A percentile compares a stretch with the other conserved stretches of the same genome.
Evolutionary conservation across 2,113 vertebrate genomes (phyloP).

Genomic region (Euleptes europaea): DNA sequence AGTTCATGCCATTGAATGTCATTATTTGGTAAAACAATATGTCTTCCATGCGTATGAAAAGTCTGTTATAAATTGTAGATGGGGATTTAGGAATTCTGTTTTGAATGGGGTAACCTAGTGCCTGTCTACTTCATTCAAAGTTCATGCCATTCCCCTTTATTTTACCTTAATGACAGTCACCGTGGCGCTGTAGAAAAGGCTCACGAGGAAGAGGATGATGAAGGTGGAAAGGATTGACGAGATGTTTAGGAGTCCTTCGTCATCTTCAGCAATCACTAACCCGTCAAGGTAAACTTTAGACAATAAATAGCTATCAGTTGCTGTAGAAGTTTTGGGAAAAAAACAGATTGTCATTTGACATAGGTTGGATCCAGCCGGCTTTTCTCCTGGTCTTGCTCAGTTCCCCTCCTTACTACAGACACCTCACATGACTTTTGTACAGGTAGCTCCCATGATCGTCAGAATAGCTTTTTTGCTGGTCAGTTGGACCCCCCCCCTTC

Average conservation of each 20-base stretch:
- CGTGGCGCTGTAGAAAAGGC: slow-evolving; percentile 82
- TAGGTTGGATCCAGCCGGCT: not conserved
- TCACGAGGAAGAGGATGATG: slow-evolving; percentile 86
- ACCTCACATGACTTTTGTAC: too few relatives aligned
- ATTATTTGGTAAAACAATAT: not conserved
- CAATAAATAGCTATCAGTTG: not conserved
- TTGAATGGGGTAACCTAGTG: too few relatives aligned
- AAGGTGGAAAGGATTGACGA: slow-evolving; percentile 77
- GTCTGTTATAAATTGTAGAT: too few relatives aligned
- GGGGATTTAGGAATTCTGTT: not conserved
- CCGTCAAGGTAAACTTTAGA: slow-evolving; percentile 13
- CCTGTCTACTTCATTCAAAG: too few relatives aligned
- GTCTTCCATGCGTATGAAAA: not conserved
- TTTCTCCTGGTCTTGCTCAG: too few relatives aligned
- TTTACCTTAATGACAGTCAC: slow-evolving; percentile 78
- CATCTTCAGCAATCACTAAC: not conserved
- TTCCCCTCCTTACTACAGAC: too few relatives aligned
- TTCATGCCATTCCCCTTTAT: not conserved
- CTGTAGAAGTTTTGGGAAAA: not conserved
- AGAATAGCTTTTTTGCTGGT: too few relatives aligned
- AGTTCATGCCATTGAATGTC: too few relatives aligned
- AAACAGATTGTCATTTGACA: not conserved
- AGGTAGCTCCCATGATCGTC: too few relatives aligned
- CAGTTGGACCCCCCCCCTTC: too few relatives aligned
- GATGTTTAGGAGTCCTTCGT: slow-evolving; percentile 61